Evolutionary conservation across 1,140 invertebrate genomes (phyloP), one percentile per base, ranked within the genome.

Genomic region (Saxidomus purpurata): DNA sequence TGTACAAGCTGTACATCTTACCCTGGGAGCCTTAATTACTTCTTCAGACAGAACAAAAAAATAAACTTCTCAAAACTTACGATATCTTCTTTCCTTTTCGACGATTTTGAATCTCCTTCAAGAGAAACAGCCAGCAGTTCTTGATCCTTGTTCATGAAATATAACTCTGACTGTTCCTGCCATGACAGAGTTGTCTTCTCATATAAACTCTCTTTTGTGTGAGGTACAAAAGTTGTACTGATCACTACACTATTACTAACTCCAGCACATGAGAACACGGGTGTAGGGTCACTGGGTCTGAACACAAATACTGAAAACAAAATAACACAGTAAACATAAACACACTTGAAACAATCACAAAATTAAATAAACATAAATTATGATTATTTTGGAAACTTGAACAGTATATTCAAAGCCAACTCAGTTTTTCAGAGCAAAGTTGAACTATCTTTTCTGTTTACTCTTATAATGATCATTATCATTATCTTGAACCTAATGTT

Each of bases 271-370:
- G 59, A 36, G 49, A 52, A 82, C 38, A 82, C 25, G 9, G 80
- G 79, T 47, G 61, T 28, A 9, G 85, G 90, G 25, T 49, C 59
- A 61, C 28, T 43, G 8, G 90, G 80, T 28, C 61, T 80, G 59
- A 89, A 89, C 61, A 89, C 87, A 82, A 81, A 69, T 28, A 89
- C 87, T 89, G 79, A 49, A 89, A 86, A 36, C 11, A 74, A 36
- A 43, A 25, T 34, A 28, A 38, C 25, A 67, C 22, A 43, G 22
- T 67, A n/a, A n/a, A n/a, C n/a, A n/a, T n/a, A n/a, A n/a, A n/a
- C n/a, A n/a, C n/a, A 3, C 25, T 25, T 1, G 15, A 81, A 34
- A 55, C 17, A n/a, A 15, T 17, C 15, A 28, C 8, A 55, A 15
- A 55, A 31, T 81, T 19, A 52, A 8, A 81, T 31, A 52, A 52